phyloP scores from a whole-genome alignment of 2,888 invertebrate genomes.

The Proisotoma minuta region DNA sequence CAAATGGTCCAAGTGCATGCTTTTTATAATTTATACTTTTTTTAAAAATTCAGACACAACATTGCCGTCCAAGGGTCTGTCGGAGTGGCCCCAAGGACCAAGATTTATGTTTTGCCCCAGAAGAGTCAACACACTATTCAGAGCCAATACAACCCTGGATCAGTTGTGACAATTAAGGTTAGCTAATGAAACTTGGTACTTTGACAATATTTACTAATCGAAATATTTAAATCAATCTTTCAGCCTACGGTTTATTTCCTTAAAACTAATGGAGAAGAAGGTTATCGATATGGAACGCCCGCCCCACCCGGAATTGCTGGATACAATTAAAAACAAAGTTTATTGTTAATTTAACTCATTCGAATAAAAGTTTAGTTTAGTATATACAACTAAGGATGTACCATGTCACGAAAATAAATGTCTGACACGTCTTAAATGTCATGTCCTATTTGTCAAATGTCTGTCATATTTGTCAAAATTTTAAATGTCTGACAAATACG shows the following conservation, averaged over 20 bases:
- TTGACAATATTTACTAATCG: too few relatives aligned
- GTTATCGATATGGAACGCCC: conserved; percentile 15
- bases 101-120: conserved; percentile 31
- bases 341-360: too few relatives aligned
- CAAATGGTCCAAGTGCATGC: too few relatives aligned
- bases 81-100: conserved; percentile 22
- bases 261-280: conserved; percentile 16
- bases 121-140: conserved; percentile 20
- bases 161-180: conserved; percentile 13
- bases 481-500: too few relatives aligned
- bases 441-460: too few relatives aligned
- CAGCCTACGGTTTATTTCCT: conserved; percentile 22
- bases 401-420: too few relatives aligned
- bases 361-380: too few relatives aligned
- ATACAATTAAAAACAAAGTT: conserved; percentile 20
- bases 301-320: conserved; percentile 23
- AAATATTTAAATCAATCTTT: too few relatives aligned
- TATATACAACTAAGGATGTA: too few relatives aligned
- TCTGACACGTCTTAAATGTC: too few relatives aligned
- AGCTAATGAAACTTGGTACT: conserved; percentile 18
- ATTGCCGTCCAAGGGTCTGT: neutral
- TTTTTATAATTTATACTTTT: too few relatives aligned
- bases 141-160: conserved; percentile 22
- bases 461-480: too few relatives aligned
- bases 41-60: neutral